Evolutionary conservation across 2,113 vertebrate genomes (phyloP).

Genomic region (Microtus pennsylvanicus): DNA sequence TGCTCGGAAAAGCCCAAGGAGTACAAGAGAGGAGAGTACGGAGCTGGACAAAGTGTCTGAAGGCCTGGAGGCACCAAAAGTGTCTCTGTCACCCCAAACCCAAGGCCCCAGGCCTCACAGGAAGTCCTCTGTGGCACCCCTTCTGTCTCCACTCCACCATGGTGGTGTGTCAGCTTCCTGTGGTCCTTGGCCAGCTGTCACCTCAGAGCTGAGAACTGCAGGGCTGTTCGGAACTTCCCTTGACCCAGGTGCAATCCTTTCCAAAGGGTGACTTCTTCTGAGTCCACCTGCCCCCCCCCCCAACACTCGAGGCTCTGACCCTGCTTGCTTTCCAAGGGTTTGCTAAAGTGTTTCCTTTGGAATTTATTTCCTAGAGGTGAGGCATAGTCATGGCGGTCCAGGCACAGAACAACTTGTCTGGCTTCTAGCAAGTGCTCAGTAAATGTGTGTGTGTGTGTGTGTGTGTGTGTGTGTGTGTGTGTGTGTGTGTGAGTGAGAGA

Average conservation of each 20-base stretch:
- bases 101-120: background rate
- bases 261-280: background rate
- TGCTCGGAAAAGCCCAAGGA: background rate
- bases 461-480: background rate
- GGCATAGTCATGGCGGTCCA: background rate
- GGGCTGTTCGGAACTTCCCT: accelerated
- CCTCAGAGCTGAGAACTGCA: background rate
- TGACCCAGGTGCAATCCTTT: accelerated
- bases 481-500: too few species aligned
- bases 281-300: accelerated
- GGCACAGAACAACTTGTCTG: accelerated
- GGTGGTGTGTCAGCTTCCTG: accelerated
- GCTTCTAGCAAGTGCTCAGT: background rate
- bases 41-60: background rate
- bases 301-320: background rate
- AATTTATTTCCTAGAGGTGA: background rate
- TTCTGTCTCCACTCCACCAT: background rate
- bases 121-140: background rate
- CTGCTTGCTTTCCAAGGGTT: background rate
- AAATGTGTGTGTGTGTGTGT: background rate
- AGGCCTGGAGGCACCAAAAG: background rate
- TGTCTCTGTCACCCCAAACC: background rate
- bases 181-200: too few species aligned
- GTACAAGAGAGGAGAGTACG: accelerated
- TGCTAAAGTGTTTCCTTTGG: accelerated